These are phyloP conservation scores for Crypturellus tataupa DNA, from an alignment of 2,797 vertebrate species.

Conservation along the genomic window DNA sequence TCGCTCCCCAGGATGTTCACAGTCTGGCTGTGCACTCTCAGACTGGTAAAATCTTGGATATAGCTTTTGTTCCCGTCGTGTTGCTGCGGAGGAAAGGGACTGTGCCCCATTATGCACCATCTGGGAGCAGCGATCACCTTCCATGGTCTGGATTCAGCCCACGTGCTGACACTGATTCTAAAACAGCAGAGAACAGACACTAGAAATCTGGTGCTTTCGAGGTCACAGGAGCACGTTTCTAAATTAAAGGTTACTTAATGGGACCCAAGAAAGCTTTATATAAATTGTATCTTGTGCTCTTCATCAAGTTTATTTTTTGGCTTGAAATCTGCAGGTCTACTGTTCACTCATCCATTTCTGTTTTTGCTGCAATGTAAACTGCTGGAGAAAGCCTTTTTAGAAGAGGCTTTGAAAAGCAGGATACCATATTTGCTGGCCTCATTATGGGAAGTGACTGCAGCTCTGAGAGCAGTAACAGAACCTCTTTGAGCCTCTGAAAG, in stretches of 20 bases:
- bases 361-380: background rate
- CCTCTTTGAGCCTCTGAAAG: constrained; percentile 58
- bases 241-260: background rate
- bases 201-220: background rate
- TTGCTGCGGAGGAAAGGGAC: background rate
- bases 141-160: background rate
- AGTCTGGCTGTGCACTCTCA: background rate
- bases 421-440: background rate
- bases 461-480: constrained; percentile 44
- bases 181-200: background rate
- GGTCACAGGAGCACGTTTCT: background rate
- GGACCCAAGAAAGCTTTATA: background rate
- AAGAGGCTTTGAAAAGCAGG: constrained; percentile 22
- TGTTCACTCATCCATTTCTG: background rate
- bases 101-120: background rate
- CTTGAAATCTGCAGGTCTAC: background rate
- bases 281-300: background rate
- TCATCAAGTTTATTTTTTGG: background rate
- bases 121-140: background rate
- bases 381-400: constrained; percentile 14
- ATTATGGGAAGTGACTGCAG: constrained; percentile 34
- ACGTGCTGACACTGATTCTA: background rate
- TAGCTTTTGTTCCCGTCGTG: background rate
- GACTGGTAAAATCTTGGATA: background rate
- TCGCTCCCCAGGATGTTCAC: background rate